Conservation (phyloP, 2,888 invertebrate species). For the Ennomos erosarius region DNA sequence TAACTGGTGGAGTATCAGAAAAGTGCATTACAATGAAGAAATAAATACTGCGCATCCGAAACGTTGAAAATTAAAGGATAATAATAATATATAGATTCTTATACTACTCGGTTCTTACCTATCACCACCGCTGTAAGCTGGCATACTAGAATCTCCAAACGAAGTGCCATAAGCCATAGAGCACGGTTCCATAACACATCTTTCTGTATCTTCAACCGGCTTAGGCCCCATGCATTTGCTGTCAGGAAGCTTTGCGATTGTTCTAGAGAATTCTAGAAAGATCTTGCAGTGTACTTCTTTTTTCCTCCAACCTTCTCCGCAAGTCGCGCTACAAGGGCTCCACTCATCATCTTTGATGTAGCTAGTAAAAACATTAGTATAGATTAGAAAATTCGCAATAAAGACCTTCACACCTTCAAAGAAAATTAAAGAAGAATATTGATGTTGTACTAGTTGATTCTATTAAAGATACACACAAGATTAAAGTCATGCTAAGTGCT, state of each 20-base stretch:
- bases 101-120: constrained; percentile 57
- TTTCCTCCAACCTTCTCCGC: constrained; percentile 95
- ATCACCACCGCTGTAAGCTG: constrained; percentile 68
- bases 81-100: not conserved
- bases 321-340: constrained; percentile 96
- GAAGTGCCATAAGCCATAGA: constrained; percentile 86
- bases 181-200: constrained; percentile 92
- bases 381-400: not conserved
- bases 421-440: constrained; percentile 12
- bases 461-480: constrained; percentile 59
- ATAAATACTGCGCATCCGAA: too few relatives aligned
- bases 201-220: constrained; percentile 92
- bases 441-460: constrained; percentile 34
- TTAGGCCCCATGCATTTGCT: constrained; percentile 94
- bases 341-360: constrained; percentile 95
- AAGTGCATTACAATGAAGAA: too few relatives aligned
- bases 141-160: constrained; percentile 77
- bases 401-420: not conserved
- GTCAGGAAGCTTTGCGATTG: constrained; percentile 94
- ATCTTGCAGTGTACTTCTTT: constrained; percentile 97
- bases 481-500: constrained; percentile 73
- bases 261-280: constrained; percentile 95
- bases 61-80: too few relatives aligned
- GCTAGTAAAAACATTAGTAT: constrained; percentile 77
- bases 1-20: too few relatives aligned